Evolutionary conservation across 2,113 vertebrate genomes (phyloP).

Genomic region (Rhabdomys dilectus): DNA sequence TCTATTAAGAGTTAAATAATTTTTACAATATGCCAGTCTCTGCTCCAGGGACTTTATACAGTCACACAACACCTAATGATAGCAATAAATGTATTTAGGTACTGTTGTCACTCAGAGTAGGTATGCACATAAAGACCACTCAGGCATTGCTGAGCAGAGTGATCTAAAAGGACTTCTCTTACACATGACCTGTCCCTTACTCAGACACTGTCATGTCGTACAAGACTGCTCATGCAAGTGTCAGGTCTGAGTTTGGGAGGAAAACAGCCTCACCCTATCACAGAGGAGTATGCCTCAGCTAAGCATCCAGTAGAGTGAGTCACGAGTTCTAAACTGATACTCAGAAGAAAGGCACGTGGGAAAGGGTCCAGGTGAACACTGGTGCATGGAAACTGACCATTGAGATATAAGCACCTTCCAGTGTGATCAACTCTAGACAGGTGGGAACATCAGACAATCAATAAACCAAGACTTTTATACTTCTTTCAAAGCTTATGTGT

Average conservation of each 20-base stretch:
- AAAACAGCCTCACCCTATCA: neutral
- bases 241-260: neutral
- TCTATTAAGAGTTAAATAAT: neutral
- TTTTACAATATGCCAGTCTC: neutral
- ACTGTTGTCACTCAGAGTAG: neutral
- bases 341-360: neutral
- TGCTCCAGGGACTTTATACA: neutral
- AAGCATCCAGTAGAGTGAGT: neutral
- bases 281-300: neutral
- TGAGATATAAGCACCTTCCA: no score
- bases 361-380: neutral
- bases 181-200: neutral
- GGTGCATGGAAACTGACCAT: neutral
- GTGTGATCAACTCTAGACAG: neutral
- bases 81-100: neutral
- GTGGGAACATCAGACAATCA: neutral
- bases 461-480: neutral
- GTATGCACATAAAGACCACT: neutral
- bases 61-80: neutral
- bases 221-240: neutral
- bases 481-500: neutral
- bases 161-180: neutral
- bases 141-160: neutral
- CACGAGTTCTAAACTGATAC: neutral
- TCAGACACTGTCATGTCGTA: neutral